These are phyloP conservation scores for Caenorhabditis tropicalis DNA, from an alignment of 1,140 invertebrate species.

Conservation along the genomic window DNA sequence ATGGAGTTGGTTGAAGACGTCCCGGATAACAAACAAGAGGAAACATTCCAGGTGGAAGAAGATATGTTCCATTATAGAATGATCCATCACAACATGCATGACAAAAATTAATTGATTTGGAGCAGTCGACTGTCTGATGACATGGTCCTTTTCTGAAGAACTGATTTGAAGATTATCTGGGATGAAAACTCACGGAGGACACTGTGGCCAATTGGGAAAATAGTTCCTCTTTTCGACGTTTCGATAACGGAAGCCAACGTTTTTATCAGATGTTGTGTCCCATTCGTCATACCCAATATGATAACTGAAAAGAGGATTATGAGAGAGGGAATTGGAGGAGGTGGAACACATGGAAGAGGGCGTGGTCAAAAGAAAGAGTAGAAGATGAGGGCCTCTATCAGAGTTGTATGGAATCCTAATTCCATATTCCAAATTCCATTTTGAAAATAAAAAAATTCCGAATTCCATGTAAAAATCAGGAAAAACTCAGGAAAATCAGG, in stretches of 20 bases:
- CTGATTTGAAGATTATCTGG: neutral
- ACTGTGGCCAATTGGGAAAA: slow-evolving; percentile 62
- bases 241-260: slow-evolving; percentile 61
- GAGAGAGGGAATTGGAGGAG: neutral
- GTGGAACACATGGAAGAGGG: neutral
- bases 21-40: slow-evolving; percentile 61
- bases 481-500: too few species aligned
- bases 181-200: slow-evolving; percentile 36
- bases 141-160: slow-evolving; percentile 21
- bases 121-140: neutral
- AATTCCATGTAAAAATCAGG: too few species aligned
- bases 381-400: too few species aligned
- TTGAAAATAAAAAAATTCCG: too few species aligned
- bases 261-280: slow-evolving; percentile 61
- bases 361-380: too few species aligned
- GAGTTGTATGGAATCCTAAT: too few species aligned
- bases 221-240: slow-evolving; percentile 61
- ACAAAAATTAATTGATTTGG: slow-evolving; percentile 52
- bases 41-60: slow-evolving; percentile 61
- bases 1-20: slow-evolving; percentile 49
- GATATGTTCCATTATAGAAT: slow-evolving; percentile 59
- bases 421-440: too few species aligned
- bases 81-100: slow-evolving; percentile 55
- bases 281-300: slow-evolving; percentile 43
- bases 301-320: slow-evolving; percentile 47